Percentiles rank a stretch among this genome's conserved stretches.
These are phyloP conservation scores for Xerus inauris DNA, from an alignment of 2,113 vertebrate species.

Conservation along the genomic window DNA sequence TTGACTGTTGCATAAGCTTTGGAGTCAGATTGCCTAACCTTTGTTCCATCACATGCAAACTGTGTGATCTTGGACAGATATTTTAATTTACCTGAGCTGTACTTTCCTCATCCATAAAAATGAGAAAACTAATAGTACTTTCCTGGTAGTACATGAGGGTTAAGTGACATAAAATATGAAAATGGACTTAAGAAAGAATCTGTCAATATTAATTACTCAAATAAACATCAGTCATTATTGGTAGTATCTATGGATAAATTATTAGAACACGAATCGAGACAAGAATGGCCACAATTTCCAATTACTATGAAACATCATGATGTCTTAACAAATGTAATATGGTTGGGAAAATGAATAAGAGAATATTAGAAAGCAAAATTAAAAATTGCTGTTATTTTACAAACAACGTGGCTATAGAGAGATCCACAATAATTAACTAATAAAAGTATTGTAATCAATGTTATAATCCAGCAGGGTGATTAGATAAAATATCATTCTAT, in stretches of 20 bases:
- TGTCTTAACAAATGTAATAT: background rate
- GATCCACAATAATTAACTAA: slow-evolving; percentile 4
- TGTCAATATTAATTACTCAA: background rate
- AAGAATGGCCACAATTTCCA: background rate
- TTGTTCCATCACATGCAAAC: background rate
- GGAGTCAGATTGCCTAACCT: background rate
- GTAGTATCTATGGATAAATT: background rate
- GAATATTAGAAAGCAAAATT: slow-evolving; percentile 28
- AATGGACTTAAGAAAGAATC: background rate
- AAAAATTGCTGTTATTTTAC: background rate
- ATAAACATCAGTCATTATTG: background rate
- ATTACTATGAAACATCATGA: background rate
- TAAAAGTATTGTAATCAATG: background rate
- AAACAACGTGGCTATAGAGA: background rate
- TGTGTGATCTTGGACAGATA: slow-evolving; percentile 11
- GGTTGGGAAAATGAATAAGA: slow-evolving; percentile 11
- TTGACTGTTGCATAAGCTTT: background rate
- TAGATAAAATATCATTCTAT: slow-evolving; percentile 10
- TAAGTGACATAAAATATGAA: background rate
- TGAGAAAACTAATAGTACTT: background rate
- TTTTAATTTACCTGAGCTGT: background rate
- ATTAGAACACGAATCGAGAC: slow-evolving; percentile 4
- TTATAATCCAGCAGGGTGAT: background rate
- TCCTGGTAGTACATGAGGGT: background rate
- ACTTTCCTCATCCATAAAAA: slow-evolving; percentile 15